Evolutionary conservation across 35 echinoderm and acorn worm species (phyloP), one percentile per base, ranked within the genome.

Genomic region (Ophiothrix spiculata): DNA sequence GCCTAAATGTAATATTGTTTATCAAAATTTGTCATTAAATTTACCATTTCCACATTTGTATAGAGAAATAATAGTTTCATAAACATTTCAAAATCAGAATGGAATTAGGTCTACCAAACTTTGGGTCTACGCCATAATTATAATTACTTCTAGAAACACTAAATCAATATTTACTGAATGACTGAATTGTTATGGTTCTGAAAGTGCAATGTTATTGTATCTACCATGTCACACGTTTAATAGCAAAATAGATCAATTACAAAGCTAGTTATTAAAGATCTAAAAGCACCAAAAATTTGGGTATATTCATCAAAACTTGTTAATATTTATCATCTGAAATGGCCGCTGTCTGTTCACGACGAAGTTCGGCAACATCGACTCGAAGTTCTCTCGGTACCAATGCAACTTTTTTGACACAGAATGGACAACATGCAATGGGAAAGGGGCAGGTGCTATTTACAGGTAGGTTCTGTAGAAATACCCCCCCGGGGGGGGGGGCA

Each of bases 361-460:
- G 81, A 33, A 63, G 46, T 64, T 84, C 81, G 33, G 54, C 46
- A 37, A 60, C 63, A 21, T 84, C 81, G 1, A 60, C 32, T 60
- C 45, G 81, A 17, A 84, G 42, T 37, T 84, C 81, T 17, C 32
- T 84, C 34, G 46, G 56, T 23, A 87, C 92, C 32, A 84, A 94
- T 75, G 92, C 92, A 45, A 94, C 92, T 31, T 94, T 77, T 63
- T 81, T 90, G 79, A 94, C 92, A 15, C 83, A 78, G 40, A 76
- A 81, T 38, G 92, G 92, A 1, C 75, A 69, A 64, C 88, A 94
- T 84, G 78, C 88, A 12, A 94, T 94, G 92, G 92, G 92, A 12
- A 90, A 90, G 46, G 92, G 92, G 40, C 78, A 90, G 54, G 73
- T 90, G n/a, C 74, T 94, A 19, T 94, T 87, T 78, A 94, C 92